phyloP scores from a whole-genome alignment of 37 sponge, comb jelly and placozoan genomes.

The Axinella damicornis region DNA sequence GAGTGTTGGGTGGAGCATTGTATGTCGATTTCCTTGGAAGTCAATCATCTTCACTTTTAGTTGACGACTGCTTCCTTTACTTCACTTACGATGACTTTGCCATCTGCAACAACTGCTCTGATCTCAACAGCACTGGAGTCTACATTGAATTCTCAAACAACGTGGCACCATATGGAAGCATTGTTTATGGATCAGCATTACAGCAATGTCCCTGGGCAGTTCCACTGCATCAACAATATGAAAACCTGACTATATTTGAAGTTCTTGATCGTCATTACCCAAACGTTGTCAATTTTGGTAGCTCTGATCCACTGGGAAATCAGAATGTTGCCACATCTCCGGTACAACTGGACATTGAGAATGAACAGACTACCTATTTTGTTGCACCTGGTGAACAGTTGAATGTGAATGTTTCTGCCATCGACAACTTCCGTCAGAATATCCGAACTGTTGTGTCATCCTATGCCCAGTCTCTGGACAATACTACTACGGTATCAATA shows the following conservation, averaged over 20 bases:
- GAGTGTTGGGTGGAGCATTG: constrained; percentile 46
- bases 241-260: neutral
- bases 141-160: constrained; percentile 26
- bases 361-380: neutral
- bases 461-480: neutral
- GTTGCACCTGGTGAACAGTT: constrained; percentile 4
- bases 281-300: neutral
- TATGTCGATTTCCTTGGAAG: neutral
- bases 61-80: constrained; percentile 44
- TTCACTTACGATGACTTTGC: constrained; percentile 31
- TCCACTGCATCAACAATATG: neutral
- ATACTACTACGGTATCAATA: neutral
- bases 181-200: constrained; percentile 42
- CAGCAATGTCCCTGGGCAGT: constrained; percentile 49
- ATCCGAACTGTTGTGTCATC: constrained; percentile 7
- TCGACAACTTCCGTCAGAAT: neutral
- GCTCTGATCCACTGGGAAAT: neutral
- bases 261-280: neutral
- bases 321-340: neutral
- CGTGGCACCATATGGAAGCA: constrained; percentile 24
- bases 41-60: neutral
- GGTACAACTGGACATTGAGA: neutral
- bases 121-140: neutral
- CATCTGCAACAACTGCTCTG: constrained; percentile 14
- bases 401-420: neutral